A percentile compares a stretch with the other conserved stretches of the same genome.
Evolutionary conservation across 2,113 vertebrate species (phyloP).

Genomic region (Barnardius zonarius): DNA sequence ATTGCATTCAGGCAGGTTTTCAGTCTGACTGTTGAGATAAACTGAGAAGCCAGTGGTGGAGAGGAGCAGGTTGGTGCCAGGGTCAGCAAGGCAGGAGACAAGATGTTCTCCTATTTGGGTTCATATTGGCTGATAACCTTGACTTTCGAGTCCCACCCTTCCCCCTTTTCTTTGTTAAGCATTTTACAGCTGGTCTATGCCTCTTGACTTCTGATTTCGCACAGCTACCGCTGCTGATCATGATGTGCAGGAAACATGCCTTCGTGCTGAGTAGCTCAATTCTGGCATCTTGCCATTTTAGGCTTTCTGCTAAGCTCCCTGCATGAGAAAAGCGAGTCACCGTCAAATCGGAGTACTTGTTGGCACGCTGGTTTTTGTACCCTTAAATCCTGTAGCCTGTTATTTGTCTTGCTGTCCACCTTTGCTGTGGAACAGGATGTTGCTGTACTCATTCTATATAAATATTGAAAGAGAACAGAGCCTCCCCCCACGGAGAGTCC

Average conservation of each 20-base stretch:
- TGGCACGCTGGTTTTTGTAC: neutral
- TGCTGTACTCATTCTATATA: neutral
- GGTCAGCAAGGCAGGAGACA: neutral
- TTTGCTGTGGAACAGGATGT: neutral
- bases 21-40: neutral
- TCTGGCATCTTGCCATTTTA: neutral
- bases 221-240: neutral
- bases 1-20: neutral
- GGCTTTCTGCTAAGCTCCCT: constrained; percentile 5
- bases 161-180: neutral
- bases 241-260: neutral
- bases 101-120: neutral
- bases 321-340: accelerated
- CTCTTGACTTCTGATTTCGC: neutral
- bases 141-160: neutral
- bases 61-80: neutral
- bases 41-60: neutral
- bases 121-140: neutral
- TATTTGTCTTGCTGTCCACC: neutral
- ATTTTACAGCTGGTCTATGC: neutral
- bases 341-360: neutral
- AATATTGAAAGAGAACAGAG: neutral
- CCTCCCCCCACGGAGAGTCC: neutral
- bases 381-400: neutral
- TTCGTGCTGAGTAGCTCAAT: neutral